Base-by-base conservation (phyloP, 2,888 invertebrate genomes). In the Tubulanus polymorphus region DNA sequence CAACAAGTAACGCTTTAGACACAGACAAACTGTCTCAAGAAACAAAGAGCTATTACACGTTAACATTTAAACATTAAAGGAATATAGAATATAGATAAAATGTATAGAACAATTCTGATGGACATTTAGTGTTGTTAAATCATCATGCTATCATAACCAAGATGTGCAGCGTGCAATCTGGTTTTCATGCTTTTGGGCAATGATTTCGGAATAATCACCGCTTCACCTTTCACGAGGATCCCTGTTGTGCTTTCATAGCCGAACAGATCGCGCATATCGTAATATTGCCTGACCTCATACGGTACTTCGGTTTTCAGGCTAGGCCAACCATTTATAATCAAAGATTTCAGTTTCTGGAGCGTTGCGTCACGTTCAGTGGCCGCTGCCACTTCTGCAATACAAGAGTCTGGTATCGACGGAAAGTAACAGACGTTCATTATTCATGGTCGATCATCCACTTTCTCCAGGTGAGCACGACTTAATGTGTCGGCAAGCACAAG, bases 121-220 rank as follows among this genome's bases (percentile, higher is more conserved):
- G n/a, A n/a, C n/a, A n/a, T n/a, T n/a, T n/a, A n/a, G n/a, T n/a
- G n/a, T n/a, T n/a, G n/a, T n/a, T n/a, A 5, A 20, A 48, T 20
- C 10, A 54, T n/a, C 60, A 60, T 55, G 46, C 54, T 55, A 18
- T 55, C 51, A 35, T 37, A 47, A 1, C 46, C 53, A 15, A 60
- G 53, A 28, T 60, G 58, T 12, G 55, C 48, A 3, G 48, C 32
- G 30, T 60, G 60, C 18, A 60, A 23, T 26, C 49, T 48, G 25
- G 49, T 30, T 25, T 45, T 53, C 32, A 60, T 53, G 29, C 53
- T 50, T 1, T 20, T 25, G 41, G 53, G 26, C 28, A 55, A 26
- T 10, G 26, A 8, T 1, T 3, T 3, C 15, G 57, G 58, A 12
- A 60, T 37, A 3, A 60, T 12, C 12, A 56, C 37, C 28, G 26